Base-by-base conservation (phyloP, 2,888 invertebrate species). In the Uropetala carovei region DNA sequence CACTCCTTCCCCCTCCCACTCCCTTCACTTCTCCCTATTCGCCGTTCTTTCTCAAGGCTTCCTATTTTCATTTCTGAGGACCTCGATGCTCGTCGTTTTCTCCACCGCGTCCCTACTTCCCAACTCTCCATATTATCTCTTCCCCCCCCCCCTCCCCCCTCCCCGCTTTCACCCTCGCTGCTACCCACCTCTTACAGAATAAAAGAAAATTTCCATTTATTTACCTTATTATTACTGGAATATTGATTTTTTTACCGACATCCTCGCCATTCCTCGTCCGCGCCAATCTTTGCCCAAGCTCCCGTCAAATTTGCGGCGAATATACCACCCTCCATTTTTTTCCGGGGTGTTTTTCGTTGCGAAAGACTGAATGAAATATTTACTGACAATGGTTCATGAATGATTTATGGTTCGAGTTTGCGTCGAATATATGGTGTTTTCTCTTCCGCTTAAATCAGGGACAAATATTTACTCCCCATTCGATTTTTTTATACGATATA, bases 1-100 rank as follows among this genome's bases (percentile, higher is more conserved):
- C 27, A 16, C 75, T n/a, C 7, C 8, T 5, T 22, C 7, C 27
- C 5, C 27, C 27, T n/a, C n/a, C 68, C 68, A 64, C 64, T 13
- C 5, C 43, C 43, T 27, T 22, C 22, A 27, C 75, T 9, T 5
- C 22, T 75, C 75, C 4, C 75, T 22, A 22, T 27, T 27, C 43
- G 43, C 22, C 75, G 27, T 75, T 75, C 75, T 11, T 75, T 75
- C 10, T 27, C 75, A 75, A 27, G 75, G 75, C 75, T 75, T 75
- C 75, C 75, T 27, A 27, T 75, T 75, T 27, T 75, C 75, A 75
- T 75, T 75, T 75, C 75, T 75, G 75, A 22, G 75, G 22, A 27
- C 22, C 22, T 75, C 22, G n/a, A 4, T 27, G 75, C 27, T 75
- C 22, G 27, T 75, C 75, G 75, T 68, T 9, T 68, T 68, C n/a